Percentiles rank a stretch among this genome's conserved stretches.
Evolutionary conservation across 2,113 vertebrate genomes (phyloP).

Genomic region (Circaetus gallicus): DNA sequence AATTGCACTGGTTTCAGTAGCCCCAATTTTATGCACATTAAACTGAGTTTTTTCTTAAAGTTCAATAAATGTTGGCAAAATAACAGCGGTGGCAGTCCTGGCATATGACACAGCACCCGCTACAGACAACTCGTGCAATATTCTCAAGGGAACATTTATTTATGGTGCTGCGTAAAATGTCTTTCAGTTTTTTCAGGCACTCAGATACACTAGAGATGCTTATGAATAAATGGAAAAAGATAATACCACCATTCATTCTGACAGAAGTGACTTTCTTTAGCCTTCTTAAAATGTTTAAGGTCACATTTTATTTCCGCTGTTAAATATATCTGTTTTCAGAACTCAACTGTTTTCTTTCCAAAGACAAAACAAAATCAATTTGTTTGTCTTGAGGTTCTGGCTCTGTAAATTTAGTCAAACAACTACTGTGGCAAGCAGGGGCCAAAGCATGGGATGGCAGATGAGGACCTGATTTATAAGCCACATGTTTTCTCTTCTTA

Average conservation of each 20-base stretch:
- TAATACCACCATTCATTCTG: not conserved
- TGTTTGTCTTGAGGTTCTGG: not conserved
- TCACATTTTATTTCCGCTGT: not conserved
- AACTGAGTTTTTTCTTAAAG: not conserved
- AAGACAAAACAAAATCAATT: not conserved
- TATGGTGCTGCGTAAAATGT: not conserved
- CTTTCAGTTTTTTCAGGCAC: not conserved
- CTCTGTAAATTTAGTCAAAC: not conserved
- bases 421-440: not conserved
- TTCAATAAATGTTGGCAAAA: not conserved
- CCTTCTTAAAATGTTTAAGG: not conserved
- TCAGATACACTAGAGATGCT: not conserved
- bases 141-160: not conserved
- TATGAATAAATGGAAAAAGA: not conserved
- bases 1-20: not conserved
- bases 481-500: not conserved
- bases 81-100: not conserved
- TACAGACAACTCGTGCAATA: not conserved
- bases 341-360: not conserved
- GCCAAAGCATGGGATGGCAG: not conserved
- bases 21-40: not conserved
- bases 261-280: not conserved
- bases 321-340: slow-evolving; percentile 1
- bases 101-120: not conserved
- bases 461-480: slow-evolving; percentile 17